Base-by-base conservation (phyloP, 2,888 invertebrate species). In the Callimorpha dominula region DNA sequence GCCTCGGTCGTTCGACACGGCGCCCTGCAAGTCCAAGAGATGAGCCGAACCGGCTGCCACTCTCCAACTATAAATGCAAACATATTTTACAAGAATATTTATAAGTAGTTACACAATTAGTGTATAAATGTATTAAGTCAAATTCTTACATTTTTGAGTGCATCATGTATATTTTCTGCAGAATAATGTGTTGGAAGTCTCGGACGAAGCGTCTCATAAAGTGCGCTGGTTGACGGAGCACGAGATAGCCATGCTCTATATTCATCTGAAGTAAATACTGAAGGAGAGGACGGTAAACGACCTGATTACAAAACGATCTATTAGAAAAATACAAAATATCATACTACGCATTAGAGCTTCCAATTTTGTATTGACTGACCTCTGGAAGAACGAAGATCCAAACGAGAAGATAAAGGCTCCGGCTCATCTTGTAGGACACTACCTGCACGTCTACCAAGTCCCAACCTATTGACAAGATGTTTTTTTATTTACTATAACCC, bases 241-340 rank as follows among this genome's bases (percentile, higher is more conserved):
- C 98, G 97, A 78, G 98, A 97, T 89, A 99, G 93, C 99, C 99
- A 99, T 83, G 99, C 98, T 82, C 98, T 97, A 92, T 99, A 99
- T 93, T 99, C 99, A 93, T 98, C 98, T 88, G 98, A 98, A 81
- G 98, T 98, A 95, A 98, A 98, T 91, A 98, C 96, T 88, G 96
- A 94, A 78, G 96, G 93, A 81, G 94, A 94, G 79, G 93, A 94
- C 80, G 94, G 92, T 85, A 95, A 90, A 87, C 92, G 93, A 90
- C 95, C 95, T 95, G 88, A 76, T 78, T 80, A 81, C 77, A 81
- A 81, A 81, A 78, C 66, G 54, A 71, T 74, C 74, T 68, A 64
- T 82, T 80, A 76, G 54, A 42, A 20, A 54, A 62, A 42, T 11
- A 57, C 11, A 8, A 20, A 14, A 52, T n/a, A 43, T 14, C 20